Percentiles rank a stretch among this genome's conserved stretches.
Evolutionary conservation across 1,140 invertebrate species (phyloP).

Genomic region (Medauroidea extradentata): DNA sequence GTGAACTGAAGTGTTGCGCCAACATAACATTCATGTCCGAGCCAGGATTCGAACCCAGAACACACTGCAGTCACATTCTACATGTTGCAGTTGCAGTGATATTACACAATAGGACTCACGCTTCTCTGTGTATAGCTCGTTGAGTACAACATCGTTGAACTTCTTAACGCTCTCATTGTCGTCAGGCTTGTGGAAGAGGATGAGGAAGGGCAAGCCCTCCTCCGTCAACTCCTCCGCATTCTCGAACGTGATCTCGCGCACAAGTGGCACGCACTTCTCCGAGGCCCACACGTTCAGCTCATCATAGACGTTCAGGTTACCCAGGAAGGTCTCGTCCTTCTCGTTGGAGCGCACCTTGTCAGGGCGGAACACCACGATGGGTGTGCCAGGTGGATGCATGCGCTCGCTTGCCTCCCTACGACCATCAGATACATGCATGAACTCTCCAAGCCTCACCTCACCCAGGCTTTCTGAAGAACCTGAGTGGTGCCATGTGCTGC

Average conservation of each 20-base stretch:
- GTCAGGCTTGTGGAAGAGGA: conserved; percentile 88
- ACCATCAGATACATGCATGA: no score
- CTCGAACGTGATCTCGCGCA: conserved; percentile 95
- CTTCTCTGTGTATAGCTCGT: conserved; percentile 81
- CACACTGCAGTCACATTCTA: no score
- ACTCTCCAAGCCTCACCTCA: no score
- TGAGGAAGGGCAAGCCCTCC: conserved; percentile 98
- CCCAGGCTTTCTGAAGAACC: no score
- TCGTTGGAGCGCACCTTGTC: conserved; percentile 74
- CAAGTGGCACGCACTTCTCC: conserved; percentile 82
- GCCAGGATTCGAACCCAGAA: no score
- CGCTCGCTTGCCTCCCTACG: conserved; percentile 53
- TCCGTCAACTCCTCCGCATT: conserved; percentile 99
- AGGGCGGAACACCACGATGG: conserved; percentile 76
- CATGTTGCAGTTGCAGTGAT: no score
- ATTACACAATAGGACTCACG: conserved; percentile 67
- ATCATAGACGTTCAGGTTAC: conserved; percentile 67
- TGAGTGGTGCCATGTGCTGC: no score
- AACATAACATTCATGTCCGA: no score
- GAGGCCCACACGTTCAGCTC: conserved; percentile 80
- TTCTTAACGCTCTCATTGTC: conserved; percentile 82
- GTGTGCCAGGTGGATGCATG: conserved; percentile 77
- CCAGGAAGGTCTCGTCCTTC: conserved; percentile 74
- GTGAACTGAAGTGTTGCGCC: no score
- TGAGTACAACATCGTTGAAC: conserved; percentile 77